phyloP scores from a whole-genome alignment of 2,888 invertebrate species.

The Tetropium fuscum region DNA sequence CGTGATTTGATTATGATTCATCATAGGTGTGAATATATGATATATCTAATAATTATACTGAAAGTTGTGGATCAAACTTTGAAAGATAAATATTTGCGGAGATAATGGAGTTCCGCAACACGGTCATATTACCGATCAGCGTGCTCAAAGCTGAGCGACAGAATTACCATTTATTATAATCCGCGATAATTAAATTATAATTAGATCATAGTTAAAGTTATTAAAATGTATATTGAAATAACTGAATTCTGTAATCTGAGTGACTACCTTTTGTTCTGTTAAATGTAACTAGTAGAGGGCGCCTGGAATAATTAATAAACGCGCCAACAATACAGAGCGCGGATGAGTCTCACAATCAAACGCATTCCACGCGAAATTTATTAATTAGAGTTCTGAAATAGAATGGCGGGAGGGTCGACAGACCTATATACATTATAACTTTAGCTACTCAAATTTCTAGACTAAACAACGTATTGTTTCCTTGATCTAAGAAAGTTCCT shows the following conservation, averaged over 20 bases:
- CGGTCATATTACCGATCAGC: neutral
- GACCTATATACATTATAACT: conserved; percentile 11
- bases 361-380: conserved; percentile 50
- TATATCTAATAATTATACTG: no score
- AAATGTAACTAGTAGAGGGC: conserved; percentile 19
- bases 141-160: neutral
- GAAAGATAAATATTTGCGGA: neutral
- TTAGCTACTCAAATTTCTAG: neutral
- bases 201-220: conserved; percentile 7
- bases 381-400: conserved; percentile 51
- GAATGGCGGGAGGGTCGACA: conserved; percentile 38
- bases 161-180: conserved; percentile 8
- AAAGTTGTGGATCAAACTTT: no score
- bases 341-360: conserved; percentile 41
- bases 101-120: neutral
- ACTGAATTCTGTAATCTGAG: conserved; percentile 12
- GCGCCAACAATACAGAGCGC: conserved; percentile 34
- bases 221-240: conserved; percentile 9
- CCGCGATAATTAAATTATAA: conserved; percentile 13
- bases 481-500: conserved; percentile 16
- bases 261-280: conserved; percentile 27
- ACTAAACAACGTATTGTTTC: conserved; percentile 14
- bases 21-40: no score
- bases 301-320: conserved; percentile 35
- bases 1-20: no score